Conservation (phyloP, 2,888 invertebrate species). For the Diploptera punctata region DNA sequence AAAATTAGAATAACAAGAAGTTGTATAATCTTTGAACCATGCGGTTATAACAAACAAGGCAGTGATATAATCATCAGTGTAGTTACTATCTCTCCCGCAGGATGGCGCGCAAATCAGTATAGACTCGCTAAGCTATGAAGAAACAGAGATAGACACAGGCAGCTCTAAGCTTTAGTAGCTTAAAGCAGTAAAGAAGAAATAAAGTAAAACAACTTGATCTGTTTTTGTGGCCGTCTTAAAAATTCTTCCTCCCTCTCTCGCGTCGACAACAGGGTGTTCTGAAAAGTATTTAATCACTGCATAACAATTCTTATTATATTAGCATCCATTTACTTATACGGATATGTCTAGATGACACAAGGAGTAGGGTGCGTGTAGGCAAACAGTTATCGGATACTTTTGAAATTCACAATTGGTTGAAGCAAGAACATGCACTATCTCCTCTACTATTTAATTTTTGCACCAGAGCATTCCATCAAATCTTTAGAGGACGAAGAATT, state of each 20-base stretch:
- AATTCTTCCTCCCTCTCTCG: background rate
- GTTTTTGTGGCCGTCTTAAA: slow-evolving; percentile 17
- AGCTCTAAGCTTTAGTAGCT: background rate
- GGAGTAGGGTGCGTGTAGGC: too few relatives aligned
- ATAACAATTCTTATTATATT: too few relatives aligned
- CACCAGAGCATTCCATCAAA: too few relatives aligned
- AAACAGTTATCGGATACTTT: too few relatives aligned
- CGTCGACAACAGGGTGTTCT: too few relatives aligned
- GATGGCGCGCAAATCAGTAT: background rate
- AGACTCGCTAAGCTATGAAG: background rate
- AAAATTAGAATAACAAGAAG: background rate
- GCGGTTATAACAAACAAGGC: slow-evolving; percentile 1
- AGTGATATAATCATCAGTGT: background rate
- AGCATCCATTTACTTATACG: too few relatives aligned
- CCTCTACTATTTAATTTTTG: too few relatives aligned
- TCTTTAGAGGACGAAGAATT: too few relatives aligned
- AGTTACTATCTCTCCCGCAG: background rate
- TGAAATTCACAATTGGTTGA: too few relatives aligned
- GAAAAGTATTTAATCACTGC: too few relatives aligned
- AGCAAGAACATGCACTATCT: too few relatives aligned
- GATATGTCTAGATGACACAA: too few relatives aligned
- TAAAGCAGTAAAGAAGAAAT: slow-evolving; percentile 13
- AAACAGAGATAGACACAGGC: background rate
- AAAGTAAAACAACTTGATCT: slow-evolving; percentile 13
- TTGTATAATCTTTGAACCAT: slow-evolving; percentile 4